Percentiles rank a stretch among this genome's conserved stretches.
Evolutionary conservation across 1,140 invertebrate genomes (phyloP).

Genomic region (Euura lappo): DNA sequence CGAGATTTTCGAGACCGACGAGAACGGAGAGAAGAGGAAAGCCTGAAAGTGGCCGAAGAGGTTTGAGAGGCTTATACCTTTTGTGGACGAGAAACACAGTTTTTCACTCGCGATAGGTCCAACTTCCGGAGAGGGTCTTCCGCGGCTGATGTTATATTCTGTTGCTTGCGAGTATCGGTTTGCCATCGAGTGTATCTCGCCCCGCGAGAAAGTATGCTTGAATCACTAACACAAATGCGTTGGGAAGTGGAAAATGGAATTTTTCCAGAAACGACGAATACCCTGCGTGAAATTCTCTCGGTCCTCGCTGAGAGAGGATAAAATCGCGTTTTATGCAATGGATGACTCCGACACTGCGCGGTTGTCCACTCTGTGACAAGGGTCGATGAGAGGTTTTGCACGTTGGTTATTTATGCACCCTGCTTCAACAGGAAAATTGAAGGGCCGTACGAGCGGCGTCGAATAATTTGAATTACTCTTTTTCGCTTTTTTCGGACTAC

Average conservation of each 20-base stretch:
- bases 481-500: not conserved
- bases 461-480: not conserved
- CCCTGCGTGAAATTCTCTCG: too few species aligned
- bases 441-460: not conserved
- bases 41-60: not conserved
- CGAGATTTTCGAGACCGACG: not conserved
- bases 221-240: too few species aligned
- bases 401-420: not conserved
- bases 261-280: too few species aligned
- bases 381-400: not conserved
- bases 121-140: too few species aligned
- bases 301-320: not conserved
- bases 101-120: not conserved
- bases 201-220: too few species aligned
- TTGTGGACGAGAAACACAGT: not conserved
- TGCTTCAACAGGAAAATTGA: not conserved
- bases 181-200: too few species aligned
- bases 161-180: too few species aligned
- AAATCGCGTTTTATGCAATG: not conserved
- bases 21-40: not conserved
- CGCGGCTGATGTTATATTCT: too few species aligned
- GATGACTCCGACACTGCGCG: not conserved
- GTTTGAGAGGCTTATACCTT: not conserved
- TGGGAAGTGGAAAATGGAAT: too few species aligned
- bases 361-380: not conserved